A percentile compares a stretch with the other conserved stretches of the same genome.
Conservation (phyloP, 2,113 vertebrate species). For the Heterocephalus glaber region DNA sequence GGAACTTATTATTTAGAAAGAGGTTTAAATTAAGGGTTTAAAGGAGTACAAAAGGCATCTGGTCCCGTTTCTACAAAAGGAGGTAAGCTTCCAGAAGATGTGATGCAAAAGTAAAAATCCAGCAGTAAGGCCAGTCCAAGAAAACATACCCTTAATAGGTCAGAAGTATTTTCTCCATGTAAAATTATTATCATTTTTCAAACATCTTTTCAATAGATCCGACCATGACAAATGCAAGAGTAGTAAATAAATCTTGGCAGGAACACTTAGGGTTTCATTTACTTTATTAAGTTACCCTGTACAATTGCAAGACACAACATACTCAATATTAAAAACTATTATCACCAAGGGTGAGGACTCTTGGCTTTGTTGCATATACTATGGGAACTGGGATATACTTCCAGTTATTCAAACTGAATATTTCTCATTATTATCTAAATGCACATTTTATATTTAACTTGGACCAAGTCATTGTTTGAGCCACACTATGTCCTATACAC, state of each 20-base stretch:
- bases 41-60: slow-evolving; percentile 18
- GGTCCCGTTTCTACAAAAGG: slow-evolving; percentile 59
- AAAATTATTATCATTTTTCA: slow-evolving; percentile 52
- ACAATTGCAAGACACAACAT: background rate
- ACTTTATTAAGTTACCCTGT: slow-evolving; percentile 6
- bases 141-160: slow-evolving; percentile 7
- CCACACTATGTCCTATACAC: background rate
- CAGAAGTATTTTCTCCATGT: slow-evolving; percentile 30
- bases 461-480: background rate
- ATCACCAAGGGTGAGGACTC: background rate
- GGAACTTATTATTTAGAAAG: slow-evolving; percentile 66
- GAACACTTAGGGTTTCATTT: background rate
- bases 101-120: slow-evolving; percentile 20
- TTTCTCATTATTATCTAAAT: slow-evolving; percentile 4
- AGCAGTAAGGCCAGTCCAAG: background rate
- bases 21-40: slow-evolving; percentile 57
- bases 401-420: background rate
- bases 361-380: background rate
- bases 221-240: slow-evolving; percentile 40
- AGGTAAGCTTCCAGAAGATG: slow-evolving; percentile 43
- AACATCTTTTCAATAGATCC: slow-evolving; percentile 47
- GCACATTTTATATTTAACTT: slow-evolving; percentile 21
- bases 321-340: background rate
- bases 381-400: background rate
- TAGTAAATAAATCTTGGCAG: slow-evolving; percentile 38